Conservation (phyloP, 2,888 invertebrate genomes). For the Malacosoma neustria region DNA sequence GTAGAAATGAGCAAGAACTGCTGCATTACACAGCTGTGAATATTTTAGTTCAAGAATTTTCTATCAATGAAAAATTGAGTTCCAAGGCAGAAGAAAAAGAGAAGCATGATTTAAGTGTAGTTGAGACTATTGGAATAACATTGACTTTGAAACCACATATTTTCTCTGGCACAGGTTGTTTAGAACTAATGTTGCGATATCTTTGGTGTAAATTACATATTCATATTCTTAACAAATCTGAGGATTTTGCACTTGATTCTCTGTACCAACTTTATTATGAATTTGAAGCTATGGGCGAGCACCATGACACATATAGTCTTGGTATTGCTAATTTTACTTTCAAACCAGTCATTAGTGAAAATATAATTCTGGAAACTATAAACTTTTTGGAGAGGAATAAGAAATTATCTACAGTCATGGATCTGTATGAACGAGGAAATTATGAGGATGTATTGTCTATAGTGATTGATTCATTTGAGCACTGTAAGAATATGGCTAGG, state of each 20-base stretch:
- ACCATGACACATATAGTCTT: slow-evolving; percentile 39
- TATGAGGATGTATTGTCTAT: slow-evolving; percentile 80
- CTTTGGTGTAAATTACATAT: slow-evolving; percentile 62
- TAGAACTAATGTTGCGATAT: slow-evolving; percentile 48
- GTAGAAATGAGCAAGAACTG: slow-evolving; percentile 43
- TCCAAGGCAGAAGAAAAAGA: slow-evolving; percentile 28
- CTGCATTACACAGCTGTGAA: slow-evolving; percentile 48
- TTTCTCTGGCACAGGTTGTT: slow-evolving; percentile 39
- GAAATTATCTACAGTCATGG: slow-evolving; percentile 77
- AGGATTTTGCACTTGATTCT: slow-evolving; percentile 55
- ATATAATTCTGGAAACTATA: slow-evolving; percentile 44
- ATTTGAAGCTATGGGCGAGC: slow-evolving; percentile 59
- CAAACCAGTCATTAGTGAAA: slow-evolving; percentile 48
- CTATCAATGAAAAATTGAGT: slow-evolving; percentile 47
- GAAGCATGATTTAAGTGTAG: slow-evolving; percentile 40
- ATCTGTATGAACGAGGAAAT: slow-evolving; percentile 77
- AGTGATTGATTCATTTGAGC: slow-evolving; percentile 79
- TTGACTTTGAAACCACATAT: slow-evolving; percentile 49
- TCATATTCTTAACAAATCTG: slow-evolving; percentile 49
- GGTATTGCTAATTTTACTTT: slow-evolving; percentile 50
- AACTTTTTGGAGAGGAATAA: slow-evolving; percentile 66
- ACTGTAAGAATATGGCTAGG: slow-evolving; percentile 55
- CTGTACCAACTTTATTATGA: slow-evolving; percentile 56
- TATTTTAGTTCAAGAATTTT: slow-evolving; percentile 54
- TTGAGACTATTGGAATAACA: slow-evolving; percentile 50